Conservation (phyloP, 2,113 vertebrate genomes). For the Hippolais icterina region DNA sequence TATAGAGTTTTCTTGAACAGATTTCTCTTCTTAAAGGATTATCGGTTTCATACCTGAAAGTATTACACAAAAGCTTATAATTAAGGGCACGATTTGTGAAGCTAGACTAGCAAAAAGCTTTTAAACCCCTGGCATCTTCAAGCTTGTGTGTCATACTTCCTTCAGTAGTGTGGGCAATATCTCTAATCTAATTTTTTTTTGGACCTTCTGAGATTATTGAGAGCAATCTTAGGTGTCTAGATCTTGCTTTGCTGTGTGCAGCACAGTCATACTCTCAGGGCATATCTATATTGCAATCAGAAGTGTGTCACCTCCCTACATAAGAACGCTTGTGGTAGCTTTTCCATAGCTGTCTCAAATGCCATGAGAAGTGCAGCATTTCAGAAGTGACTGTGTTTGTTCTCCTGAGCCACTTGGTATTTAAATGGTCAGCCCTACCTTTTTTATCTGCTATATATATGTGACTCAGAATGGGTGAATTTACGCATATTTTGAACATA, state of each 20-base stretch:
- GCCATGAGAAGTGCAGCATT: neutral
- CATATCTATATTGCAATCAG: neutral
- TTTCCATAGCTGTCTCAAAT: neutral
- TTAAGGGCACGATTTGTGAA: neutral
- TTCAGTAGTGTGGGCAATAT: neutral
- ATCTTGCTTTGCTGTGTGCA: neutral
- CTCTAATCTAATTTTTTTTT: neutral
- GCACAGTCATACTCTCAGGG: neutral
- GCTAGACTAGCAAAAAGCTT: neutral
- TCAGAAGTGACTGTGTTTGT: neutral
- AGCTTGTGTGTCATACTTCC: neutral
- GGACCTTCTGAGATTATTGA: neutral
- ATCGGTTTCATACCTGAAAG: neutral
- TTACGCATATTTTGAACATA: neutral
- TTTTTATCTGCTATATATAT: neutral
- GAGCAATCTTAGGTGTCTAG: neutral
- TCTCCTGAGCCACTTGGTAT: neutral
- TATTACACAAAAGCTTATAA: constrained; percentile 22
- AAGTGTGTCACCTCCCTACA: neutral
- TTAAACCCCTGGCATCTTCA: neutral
- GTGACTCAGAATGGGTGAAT: neutral
- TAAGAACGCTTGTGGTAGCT: neutral
- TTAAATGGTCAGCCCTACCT: neutral
- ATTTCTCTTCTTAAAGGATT: constrained; percentile 6
- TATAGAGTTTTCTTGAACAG: neutral